phyloP scores from a whole-genome alignment of 2,797 vertebrate genomes.

The Sebastes steindachneri region DNA sequence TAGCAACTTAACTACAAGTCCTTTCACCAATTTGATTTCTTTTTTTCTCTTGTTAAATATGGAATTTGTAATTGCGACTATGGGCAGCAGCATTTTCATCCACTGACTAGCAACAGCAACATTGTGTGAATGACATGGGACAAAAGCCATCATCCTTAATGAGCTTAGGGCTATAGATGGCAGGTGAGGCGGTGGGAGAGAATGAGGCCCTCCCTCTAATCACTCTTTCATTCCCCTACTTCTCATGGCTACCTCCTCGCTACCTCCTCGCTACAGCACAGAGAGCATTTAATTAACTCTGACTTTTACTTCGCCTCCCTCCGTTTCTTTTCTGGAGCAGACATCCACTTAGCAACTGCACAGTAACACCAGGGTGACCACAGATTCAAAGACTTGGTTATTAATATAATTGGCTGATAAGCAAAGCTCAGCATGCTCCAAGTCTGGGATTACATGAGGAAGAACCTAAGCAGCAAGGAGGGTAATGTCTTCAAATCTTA shows the following conservation, averaged over 20 bases:
- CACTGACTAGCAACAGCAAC: background rate
- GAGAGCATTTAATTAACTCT: conserved; percentile 64
- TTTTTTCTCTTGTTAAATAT: background rate
- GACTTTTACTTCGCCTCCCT: conserved; percentile 43
- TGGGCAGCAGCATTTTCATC: background rate
- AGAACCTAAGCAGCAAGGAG: background rate
- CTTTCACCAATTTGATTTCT: background rate
- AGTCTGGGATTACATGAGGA: conserved; percentile 2
- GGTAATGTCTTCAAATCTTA: background rate
- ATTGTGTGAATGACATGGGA: background rate
- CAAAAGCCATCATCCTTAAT: conserved; percentile 33
- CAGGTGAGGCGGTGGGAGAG: conserved; percentile 18
- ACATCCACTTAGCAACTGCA: conserved; percentile 49
- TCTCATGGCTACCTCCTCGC: conserved; percentile 39
- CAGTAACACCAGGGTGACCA: conserved; percentile 36
- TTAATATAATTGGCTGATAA: conserved; percentile 59
- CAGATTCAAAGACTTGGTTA: conserved; percentile 40
- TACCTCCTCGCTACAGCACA: conserved; percentile 27
- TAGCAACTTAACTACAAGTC: background rate
- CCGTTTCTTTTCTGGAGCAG: conserved; percentile 27
- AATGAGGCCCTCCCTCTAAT: conserved; percentile 31
- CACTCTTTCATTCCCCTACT: conserved; percentile 41
- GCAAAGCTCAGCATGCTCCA: background rate
- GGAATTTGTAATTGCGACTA: background rate
- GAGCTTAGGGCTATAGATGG: conserved; percentile 36